Percentiles rank a stretch among this genome's conserved stretches.
These are phyloP conservation scores for Hiodon tergisus DNA, from an alignment of 2,113 vertebrate species.

Conservation along the genomic window DNA sequence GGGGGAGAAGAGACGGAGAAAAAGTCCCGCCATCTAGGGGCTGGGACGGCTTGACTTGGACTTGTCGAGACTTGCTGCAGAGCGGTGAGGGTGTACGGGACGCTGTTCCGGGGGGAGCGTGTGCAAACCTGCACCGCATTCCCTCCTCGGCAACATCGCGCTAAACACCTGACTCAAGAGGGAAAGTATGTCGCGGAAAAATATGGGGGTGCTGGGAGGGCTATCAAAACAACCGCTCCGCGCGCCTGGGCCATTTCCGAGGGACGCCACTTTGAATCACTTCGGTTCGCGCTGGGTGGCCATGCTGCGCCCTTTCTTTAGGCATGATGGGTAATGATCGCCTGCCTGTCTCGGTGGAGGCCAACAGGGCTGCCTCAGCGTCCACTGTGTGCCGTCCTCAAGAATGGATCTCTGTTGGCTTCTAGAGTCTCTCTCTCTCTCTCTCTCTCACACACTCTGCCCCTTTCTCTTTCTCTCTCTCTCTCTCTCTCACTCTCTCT, in stretches of 20 bases:
- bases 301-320: background rate
- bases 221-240: background rate
- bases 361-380: background rate
- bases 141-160: conserved; percentile 29
- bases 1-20: background rate
- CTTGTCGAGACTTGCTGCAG: background rate
- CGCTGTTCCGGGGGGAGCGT: conserved; percentile 51
- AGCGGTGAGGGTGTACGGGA: background rate
- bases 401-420: background rate
- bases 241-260: background rate
- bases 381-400: background rate
- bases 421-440: background rate
- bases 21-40: background rate
- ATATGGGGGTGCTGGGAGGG: background rate
- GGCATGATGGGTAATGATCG: background rate
- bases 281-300: background rate
- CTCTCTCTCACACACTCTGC: background rate
- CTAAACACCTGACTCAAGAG: conserved; percentile 5
- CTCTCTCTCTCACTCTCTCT: background rate
- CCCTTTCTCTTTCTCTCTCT: background rate
- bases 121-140: conserved; percentile 66
- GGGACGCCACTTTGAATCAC: background rate
- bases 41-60: background rate
- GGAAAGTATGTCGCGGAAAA: background rate
- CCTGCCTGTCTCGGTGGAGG: background rate